phyloP scores from a whole-genome alignment of 2,113 vertebrate genomes.

The Pteropus alecto region DNA sequence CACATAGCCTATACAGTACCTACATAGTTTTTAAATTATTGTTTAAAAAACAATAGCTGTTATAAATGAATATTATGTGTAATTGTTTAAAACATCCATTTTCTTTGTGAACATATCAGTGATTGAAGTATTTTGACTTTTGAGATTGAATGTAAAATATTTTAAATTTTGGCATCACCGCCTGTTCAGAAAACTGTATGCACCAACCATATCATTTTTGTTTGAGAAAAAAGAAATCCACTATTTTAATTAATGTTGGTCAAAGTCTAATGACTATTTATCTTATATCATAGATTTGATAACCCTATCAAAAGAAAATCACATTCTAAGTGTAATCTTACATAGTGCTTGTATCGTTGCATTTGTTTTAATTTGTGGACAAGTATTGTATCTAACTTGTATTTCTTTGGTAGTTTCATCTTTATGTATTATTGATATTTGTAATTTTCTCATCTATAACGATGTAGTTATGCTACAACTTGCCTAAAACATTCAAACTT shows the following conservation, averaged over 20 bases:
- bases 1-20: conserved; percentile 86
- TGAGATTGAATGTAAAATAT: conserved; percentile 88
- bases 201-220: conserved; percentile 84
- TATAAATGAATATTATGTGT: conserved; percentile 88
- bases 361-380: conserved; percentile 85
- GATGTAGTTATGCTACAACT: conserved; percentile 87
- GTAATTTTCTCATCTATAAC: conserved; percentile 86
- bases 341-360: conserved; percentile 83
- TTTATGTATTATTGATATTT: conserved; percentile 85
- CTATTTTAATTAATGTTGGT: conserved; percentile 83
- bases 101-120: conserved; percentile 88
- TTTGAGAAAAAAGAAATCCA: conserved; percentile 79
- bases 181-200: conserved; percentile 83
- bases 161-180: conserved; percentile 83
- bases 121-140: conserved; percentile 91
- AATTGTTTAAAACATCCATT: conserved; percentile 88
- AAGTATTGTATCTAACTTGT: conserved; percentile 83
- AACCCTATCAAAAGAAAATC: conserved; percentile 77
- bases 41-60: conserved; percentile 87
- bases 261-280: conserved; percentile 84
- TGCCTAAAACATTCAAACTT: conserved; percentile 84
- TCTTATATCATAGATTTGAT: conserved; percentile 83
- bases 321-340: conserved; percentile 82
- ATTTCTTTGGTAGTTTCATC: conserved; percentile 84
- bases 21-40: conserved; percentile 90